Base-by-base conservation (phyloP, 2,888 invertebrate species). In the Rapana venosa region DNA sequence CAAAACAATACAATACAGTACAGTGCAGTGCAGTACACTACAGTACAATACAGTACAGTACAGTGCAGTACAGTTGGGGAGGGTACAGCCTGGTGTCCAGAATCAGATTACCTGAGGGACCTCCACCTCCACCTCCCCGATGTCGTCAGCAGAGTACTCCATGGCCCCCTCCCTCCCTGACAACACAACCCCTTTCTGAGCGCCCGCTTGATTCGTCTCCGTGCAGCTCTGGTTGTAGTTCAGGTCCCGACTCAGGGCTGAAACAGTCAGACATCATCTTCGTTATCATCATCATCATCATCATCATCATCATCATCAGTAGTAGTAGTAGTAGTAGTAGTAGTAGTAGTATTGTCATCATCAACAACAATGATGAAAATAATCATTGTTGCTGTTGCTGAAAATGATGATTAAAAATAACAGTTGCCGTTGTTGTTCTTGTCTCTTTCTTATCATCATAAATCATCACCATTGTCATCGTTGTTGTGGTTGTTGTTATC, bases 141-240 rank as follows among this genome's bases (percentile, higher is more conserved):
- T 47, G 26, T 83, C 81, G 13, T 83, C 47, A 0, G 81, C 81
- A 22, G 36, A 22, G 26, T 83, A 83, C 81, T 83, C 84, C 11
- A 11, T 15, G 2, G 35, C 74, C 22, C 0, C 32, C 35, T 79
- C 35, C 32, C 32, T 81, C 81, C 4, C 26, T 36, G 30, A 11
- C 47, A 32, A 32, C 77, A 32, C 77, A 5, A 20, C 26, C 6
- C 77, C 32, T 32, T 17, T 79, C 32, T 79, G 77, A 4, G 85
- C 56, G 77, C 36, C n/a, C 0, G 35, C 87, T n/a, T 77, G 70
- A 22, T 61, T 32, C n/a, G 32, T 47, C 84, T 85, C 89, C 86
- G 32, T 89, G 84, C 61, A 77, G 61, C 32, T 87, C 77, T 86
- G 77, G 83, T 85, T 32, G 22, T 70, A 15, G 84, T 84, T 66